Evolutionary conservation across 1,140 invertebrate genomes (phyloP).

Genomic region (Micrasema minimum): DNA sequence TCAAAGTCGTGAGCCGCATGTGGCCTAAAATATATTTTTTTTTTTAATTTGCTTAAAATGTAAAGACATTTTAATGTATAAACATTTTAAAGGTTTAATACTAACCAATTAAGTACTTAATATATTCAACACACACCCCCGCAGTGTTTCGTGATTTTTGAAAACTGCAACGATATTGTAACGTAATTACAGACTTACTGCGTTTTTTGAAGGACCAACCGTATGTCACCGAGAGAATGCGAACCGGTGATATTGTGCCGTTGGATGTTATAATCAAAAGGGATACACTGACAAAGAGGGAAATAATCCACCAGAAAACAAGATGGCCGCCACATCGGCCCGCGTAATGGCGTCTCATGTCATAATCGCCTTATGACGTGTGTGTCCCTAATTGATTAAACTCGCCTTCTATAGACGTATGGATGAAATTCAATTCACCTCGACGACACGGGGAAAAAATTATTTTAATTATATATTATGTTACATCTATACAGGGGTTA

Average conservation of each 20-base stretch:
- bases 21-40: too few relatives aligned
- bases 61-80: too few relatives aligned
- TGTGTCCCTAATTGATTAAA: constrained; percentile 47
- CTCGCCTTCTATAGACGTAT: constrained; percentile 9
- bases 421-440: constrained; percentile 24
- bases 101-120: too few relatives aligned
- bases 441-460: constrained; percentile 16
- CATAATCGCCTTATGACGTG: constrained; percentile 47
- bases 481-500: too few relatives aligned
- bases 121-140: too few relatives aligned
- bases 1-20: too few relatives aligned
- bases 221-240: not conserved
- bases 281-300: constrained; percentile 38
- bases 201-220: not conserved
- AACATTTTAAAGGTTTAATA: too few relatives aligned
- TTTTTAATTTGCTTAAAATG: too few relatives aligned
- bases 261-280: constrained; percentile 39
- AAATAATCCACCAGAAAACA: constrained; percentile 45
- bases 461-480: constrained; percentile 24
- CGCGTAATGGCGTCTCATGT: constrained; percentile 33
- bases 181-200: too few relatives aligned
- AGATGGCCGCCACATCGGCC: constrained; percentile 28
- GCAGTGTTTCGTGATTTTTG: too few relatives aligned
- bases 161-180: too few relatives aligned
- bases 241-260: not conserved